Evolutionary conservation across 2,888 invertebrate species (phyloP).

Genomic region (Auanema sp.): DNA sequence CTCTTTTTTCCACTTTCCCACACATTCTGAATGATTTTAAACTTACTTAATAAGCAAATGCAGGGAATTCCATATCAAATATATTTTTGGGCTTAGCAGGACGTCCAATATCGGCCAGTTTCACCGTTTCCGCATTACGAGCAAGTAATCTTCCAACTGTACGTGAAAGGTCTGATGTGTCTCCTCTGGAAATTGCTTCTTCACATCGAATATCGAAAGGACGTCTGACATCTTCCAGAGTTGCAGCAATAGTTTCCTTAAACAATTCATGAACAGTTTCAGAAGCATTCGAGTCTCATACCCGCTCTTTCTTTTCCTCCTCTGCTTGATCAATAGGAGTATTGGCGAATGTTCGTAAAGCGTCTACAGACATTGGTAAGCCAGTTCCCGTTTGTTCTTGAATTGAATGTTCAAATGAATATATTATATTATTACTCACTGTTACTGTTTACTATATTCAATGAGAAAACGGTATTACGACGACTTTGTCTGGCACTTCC

Average conservation of each 20-base stretch:
- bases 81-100: slow-evolving; percentile 49
- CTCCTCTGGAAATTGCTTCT: slow-evolving; percentile 25
- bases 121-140: slow-evolving; percentile 51
- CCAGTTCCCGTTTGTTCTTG: slow-evolving; percentile 27
- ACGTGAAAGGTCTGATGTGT: slow-evolving; percentile 37
- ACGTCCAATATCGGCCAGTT: slow-evolving; percentile 51
- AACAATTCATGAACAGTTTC: neutral
- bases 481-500: slow-evolving; percentile 37
- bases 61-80: slow-evolving; percentile 56
- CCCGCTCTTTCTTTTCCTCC: slow-evolving; percentile 51
- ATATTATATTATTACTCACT: slow-evolving; percentile 19
- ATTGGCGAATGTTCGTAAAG: slow-evolving; percentile 44
- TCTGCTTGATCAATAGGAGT: slow-evolving; percentile 47
- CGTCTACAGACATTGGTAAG: slow-evolving; percentile 42
- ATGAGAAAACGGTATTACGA: slow-evolving; percentile 51
- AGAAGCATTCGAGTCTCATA: slow-evolving; percentile 11
- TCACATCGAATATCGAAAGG: slow-evolving; percentile 40
- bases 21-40: neutral
- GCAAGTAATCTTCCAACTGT: slow-evolving; percentile 48
- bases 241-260: slow-evolving; percentile 32
- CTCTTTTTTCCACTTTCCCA: neutral
- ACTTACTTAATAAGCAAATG: slow-evolving; percentile 22
- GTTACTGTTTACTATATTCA: slow-evolving; percentile 25
- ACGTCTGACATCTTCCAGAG: slow-evolving; percentile 37
- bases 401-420: slow-evolving; percentile 7